A percentile compares a stretch with the other conserved stretches of the same genome.
Evolutionary conservation across 1,140 invertebrate species (phyloP).

Genomic region (Aphidius gifuensis): DNA sequence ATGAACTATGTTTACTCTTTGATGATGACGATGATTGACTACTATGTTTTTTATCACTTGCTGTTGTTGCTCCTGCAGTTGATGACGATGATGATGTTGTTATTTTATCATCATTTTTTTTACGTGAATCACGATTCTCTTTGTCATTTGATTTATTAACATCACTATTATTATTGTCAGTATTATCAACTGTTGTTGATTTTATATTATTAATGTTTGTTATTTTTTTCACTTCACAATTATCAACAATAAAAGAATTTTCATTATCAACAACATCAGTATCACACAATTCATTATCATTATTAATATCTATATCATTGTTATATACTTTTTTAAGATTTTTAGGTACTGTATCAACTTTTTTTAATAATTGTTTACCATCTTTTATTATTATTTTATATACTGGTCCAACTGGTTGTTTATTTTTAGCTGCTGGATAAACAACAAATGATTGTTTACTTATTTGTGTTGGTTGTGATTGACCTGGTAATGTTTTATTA

Average conservation of each 20-base stretch:
- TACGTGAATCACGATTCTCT: slow-evolving; percentile 48
- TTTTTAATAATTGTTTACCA: slow-evolving; percentile 69
- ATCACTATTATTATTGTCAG: slow-evolving; percentile 40
- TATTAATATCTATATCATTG: slow-evolving; percentile 31
- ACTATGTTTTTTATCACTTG: slow-evolving; percentile 50
- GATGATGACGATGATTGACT: slow-evolving; percentile 43
- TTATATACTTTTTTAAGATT: slow-evolving; percentile 32
- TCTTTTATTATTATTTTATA: slow-evolving; percentile 72
- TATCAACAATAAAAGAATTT: slow-evolving; percentile 34
- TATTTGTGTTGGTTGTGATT: slow-evolving; percentile 25
- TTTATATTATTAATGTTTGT: slow-evolving; percentile 30
- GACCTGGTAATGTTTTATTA: slow-evolving; percentile 28
- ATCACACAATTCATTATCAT: slow-evolving; percentile 37
- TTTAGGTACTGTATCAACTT: slow-evolving; percentile 56
- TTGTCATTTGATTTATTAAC: slow-evolving; percentile 48
- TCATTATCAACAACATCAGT: slow-evolving; percentile 26
- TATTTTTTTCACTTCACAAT: slow-evolving; percentile 21
- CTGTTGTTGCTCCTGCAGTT: slow-evolving; percentile 33
- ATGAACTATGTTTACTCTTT: slow-evolving; percentile 53
- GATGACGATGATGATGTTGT: too few species aligned
- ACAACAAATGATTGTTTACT: slow-evolving; percentile 42
- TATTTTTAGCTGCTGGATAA: slow-evolving; percentile 32
- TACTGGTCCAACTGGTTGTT: slow-evolving; percentile 39
- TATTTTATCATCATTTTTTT: slow-evolving; percentile 44
- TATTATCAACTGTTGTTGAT: slow-evolving; percentile 44